Evolutionary conservation across 2,113 vertebrate genomes (phyloP), one percentile per base, ranked within the genome.

Genomic region (Hirundichthys speculiger): DNA sequence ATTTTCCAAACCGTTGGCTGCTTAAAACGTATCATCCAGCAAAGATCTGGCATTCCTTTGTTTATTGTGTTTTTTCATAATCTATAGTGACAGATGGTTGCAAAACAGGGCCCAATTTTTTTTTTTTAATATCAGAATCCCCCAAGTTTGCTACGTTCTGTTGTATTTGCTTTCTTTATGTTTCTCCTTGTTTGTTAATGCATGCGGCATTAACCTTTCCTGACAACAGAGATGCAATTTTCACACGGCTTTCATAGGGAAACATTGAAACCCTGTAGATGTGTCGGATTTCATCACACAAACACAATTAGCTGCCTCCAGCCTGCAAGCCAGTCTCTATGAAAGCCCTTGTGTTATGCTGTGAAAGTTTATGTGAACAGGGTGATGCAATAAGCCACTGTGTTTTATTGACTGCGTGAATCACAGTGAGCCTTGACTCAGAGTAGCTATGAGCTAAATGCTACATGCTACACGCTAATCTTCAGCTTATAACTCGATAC

Each of bases 401-500:
- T 14, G 68, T 77, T 86, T 88, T 90, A 90, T 88, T 89, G 80
- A 83, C 82, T 70, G 13, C 22, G 74, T 86, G 88, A 83, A 82
- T 80, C 87, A 82, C 63, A 70, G 75, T 84, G 73, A 80, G 75
- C 66, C 73, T 75, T 76, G 72, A 82, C 84, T 79, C 60, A 74
- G 68, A 63, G 76, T 64, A 39, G 75, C 83, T 80, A 86, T 51
- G 12, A 80, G 84, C 83, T 77, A 75, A 83, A 71, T 34, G 67
- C 82, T 80, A 79, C 74, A 73, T 68, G 69, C 71, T 82, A 88
- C 63, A 57, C 81, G 89, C 81, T 93, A 90, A 92, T 93, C 88
- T 94, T 93, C 92, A 88, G 90, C 90, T 91, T 91, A 89, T 92
- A 94, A 92, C 88, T 79, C 90, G 92, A 91, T 92, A 92, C 84